Evolutionary conservation across 2,113 vertebrate genomes (phyloP), one percentile per base, ranked within the genome.

Genomic region (Spilogale gracilis): DNA sequence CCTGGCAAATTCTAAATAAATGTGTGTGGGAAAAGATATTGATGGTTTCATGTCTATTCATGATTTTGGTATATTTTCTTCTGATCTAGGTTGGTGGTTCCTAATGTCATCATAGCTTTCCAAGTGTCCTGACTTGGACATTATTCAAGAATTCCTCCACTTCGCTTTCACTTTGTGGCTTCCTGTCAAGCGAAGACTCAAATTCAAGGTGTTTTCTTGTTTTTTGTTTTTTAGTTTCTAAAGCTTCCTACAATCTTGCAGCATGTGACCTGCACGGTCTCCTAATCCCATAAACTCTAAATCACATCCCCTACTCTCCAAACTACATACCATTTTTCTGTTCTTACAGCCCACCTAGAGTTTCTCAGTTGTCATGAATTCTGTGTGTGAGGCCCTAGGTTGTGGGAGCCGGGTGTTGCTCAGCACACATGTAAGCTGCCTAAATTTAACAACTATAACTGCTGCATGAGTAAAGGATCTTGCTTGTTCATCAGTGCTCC

Each of bases 1-100:
- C 89, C 76, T 94, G 92, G 91, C 95, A 97, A 98, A 98, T 98
- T 96, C 96, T 78, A 94, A 98, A 89, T 96, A 82, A 95, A 94
- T 95, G 89, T 94, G 86, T 85, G 71, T 67, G 97, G 89, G 89
- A 97, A 98, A 98, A 92, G 12, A 94, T 32, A 69, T 14, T 27
- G n/a, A 79, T 97, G 50, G 38, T 93, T 98, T 98, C 93, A 95
- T 96, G 93, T 96, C 96, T 97, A 96, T 81, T 97, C 97, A 81
- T 58, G n/a, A 65, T n/a, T 93, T 95, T 93, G 38, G 48, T 80
- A n/a, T 45, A n/a, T 67, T 60, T 97, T 89, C 61, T 96, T 97
- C 87, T 10, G 67, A 85, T 96, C 23, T 84, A n/a, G 1, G 1
- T 86, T 6, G 0, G 38, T 16, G 38, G 63, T 97, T 91, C n/a